A percentile compares a stretch with the other conserved stretches of the same genome.
These are phyloP conservation scores for Hemicrepidius hirtus DNA, from an alignment of 2,888 invertebrate species.

Conservation along the genomic window DNA sequence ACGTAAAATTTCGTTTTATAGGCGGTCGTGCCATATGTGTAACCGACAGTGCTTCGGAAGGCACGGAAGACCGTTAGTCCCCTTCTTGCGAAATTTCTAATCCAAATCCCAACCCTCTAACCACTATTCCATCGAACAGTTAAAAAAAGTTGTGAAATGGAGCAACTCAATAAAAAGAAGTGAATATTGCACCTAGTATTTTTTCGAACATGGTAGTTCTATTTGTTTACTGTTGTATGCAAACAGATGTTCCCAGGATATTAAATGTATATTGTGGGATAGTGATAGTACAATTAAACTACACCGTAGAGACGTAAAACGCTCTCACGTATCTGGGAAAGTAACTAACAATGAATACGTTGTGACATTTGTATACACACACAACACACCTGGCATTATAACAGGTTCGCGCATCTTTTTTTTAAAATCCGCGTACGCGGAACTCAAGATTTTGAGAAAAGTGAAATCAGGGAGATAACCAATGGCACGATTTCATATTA, in stretches of 20 bases:
- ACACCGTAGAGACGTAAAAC: constrained; percentile 33
- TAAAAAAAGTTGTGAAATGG: too few relatives aligned
- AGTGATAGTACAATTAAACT: constrained; percentile 46
- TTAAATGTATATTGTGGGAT: constrained; percentile 42
- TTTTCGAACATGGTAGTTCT: constrained; percentile 18
- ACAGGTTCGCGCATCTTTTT: constrained; percentile 41
- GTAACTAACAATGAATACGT: constrained; percentile 36
- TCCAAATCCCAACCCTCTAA: too few relatives aligned
- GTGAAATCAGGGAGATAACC: constrained; percentile 39
- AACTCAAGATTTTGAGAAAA: constrained; percentile 39
- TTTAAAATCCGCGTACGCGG: constrained; percentile 30
- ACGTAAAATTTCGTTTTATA: too few relatives aligned
- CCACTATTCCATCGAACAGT: too few relatives aligned
- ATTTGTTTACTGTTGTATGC: constrained; percentile 36
- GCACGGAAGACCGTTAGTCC: too few relatives aligned
- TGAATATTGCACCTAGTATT: constrained; percentile 8
- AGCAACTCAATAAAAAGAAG: too few relatives aligned
- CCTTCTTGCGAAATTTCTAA: too few relatives aligned
- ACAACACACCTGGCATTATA: constrained; percentile 40
- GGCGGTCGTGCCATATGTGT: too few relatives aligned
- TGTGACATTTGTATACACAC: constrained; percentile 46
- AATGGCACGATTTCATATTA: constrained; percentile 37
- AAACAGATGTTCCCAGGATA: constrained; percentile 43
- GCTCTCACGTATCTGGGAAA: constrained; percentile 45
- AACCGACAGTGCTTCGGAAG: too few relatives aligned